Base-by-base conservation (phyloP, 2,888 invertebrate species). In the Luffia ferchaultella region DNA sequence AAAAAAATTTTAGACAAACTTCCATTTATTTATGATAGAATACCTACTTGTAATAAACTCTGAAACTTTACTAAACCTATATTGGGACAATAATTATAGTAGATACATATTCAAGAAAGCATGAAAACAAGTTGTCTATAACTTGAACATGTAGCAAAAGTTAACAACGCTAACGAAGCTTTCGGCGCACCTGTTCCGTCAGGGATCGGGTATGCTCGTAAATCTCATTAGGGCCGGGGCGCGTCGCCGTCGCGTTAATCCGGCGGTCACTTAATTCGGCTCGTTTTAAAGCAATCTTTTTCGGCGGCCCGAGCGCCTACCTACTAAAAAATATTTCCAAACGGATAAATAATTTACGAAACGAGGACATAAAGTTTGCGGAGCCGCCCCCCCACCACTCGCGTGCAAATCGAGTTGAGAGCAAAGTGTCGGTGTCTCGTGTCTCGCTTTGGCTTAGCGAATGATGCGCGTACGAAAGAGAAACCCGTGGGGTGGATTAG, bases 281-380 rank as follows among this genome's bases (percentile, higher is more conserved):
- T 70, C 69, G 64, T 72, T 75, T 70, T 67, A 65, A 70, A 68
- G 67, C 73, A 80, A 80, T 78, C 77, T 78, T 78, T 74, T 74
- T 70, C 68, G 62, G 65, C 64, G 65, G 66, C 60, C 68, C 70
- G 68, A 70, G 67, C 69, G 67, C 67, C 63, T 73, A 67, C 67
- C 63, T 73, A 74, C 76, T 76, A 76, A 80, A 83, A 82, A 80
- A 76, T 78, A 82, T 80, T 80, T 78, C 69, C 73, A 73, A 82
- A 80, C 70, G 77, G 68, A 79, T 83, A 78, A 82, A 83, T 83
- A 76, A 80, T 82, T 82, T 78, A 83, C 75, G 74, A 72, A 79
- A 76, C 73, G 79, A 82, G 80, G 79, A 82, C 80, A 78, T 78
- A 82, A 83, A 83, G 76, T 83, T 83, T 80, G 76, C 71, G 65